Percentiles rank a stretch among this genome's conserved stretches.
phyloP scores from a whole-genome alignment of 2,888 invertebrate species.

The Aspidiotus destructor region DNA sequence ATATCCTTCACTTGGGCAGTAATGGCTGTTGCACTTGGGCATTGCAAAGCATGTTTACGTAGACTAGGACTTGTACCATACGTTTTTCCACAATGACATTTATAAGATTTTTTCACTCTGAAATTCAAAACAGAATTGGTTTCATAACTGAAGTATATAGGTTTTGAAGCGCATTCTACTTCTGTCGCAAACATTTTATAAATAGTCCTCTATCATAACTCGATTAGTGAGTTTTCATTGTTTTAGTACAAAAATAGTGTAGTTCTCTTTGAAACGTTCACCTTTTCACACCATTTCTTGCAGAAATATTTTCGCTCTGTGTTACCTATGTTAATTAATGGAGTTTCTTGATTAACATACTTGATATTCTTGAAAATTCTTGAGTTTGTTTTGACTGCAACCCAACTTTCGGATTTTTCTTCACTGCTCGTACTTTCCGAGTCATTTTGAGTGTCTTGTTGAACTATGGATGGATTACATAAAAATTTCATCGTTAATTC shows the following conservation, averaged over 20 bases:
- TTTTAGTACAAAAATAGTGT: too few relatives aligned
- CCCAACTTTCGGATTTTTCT: constrained; percentile 14
- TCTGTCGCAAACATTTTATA: too few relatives aligned
- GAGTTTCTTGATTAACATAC: neutral
- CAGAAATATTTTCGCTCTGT: neutral
- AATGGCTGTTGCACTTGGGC: constrained; percentile 42
- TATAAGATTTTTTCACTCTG: constrained; percentile 69
- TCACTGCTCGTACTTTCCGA: neutral
- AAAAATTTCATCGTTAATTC: too few relatives aligned
- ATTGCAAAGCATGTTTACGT: constrained; percentile 56
- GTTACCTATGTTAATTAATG: too few relatives aligned
- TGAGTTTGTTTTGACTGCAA: constrained; percentile 17
- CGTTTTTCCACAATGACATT: constrained; percentile 76
- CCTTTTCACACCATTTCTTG: neutral
- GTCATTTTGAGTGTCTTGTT: neutral
- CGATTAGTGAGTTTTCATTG: too few relatives aligned
- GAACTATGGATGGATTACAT: neutral
- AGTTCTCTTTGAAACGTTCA: too few relatives aligned
- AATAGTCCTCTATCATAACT: too few relatives aligned
- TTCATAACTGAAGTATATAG: too few relatives aligned
- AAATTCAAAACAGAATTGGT: neutral
- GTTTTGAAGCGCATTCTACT: too few relatives aligned
- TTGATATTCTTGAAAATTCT: constrained; percentile 25
- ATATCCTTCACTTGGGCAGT: constrained; percentile 37
- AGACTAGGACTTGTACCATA: constrained; percentile 72